Evolutionary conservation across 2,888 invertebrate genomes (phyloP), one percentile per base, ranked within the genome.

Genomic region (Saturnia japonica): DNA sequence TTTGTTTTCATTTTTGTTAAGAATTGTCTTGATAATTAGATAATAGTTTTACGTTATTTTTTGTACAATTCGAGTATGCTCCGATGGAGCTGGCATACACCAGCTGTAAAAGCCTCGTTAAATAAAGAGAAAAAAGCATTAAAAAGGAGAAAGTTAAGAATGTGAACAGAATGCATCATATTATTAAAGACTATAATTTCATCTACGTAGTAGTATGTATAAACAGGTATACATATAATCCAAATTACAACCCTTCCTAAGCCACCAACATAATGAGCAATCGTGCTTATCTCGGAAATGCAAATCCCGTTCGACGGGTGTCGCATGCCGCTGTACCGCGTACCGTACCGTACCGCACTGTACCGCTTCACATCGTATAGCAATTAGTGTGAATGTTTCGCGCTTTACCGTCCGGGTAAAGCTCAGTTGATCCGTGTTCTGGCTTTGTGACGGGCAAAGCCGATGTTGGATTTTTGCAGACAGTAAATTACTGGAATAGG

Each of bases 381-480:
- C 89, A 93, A 93, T 92, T 91, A 92, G 91, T 87, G 88, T 87
- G 86, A 90, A 88, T 85, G 87, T 78, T 82, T 81, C 84, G 84
- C 83, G 84, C 85, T 78, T 83, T 80, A 84, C 85, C 80, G 84
- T 81, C 84, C 83, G 80, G 76, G 85, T 87, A 90, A 88, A 93
- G 89, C 92, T 84, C 78, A 82, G 81, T 87, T 90, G 90, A 92
- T 88, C 93, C 91, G 82, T 79, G 88, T 86, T 86, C 82, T 86
- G 82, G 90, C 89, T 90, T 89, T 88, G 88, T 85, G 90, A 90
- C 91, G 88, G 82, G 84, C 84, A 88, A 89, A 85, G 89, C 91
- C 90, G 83, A 87, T 84, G 82, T 82, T 40, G 78, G 78, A 82
- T 80, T 75, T 78, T 74, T 78, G 74, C 60, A 68, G 82, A 79